Conservation (phyloP, 2,888 invertebrate genomes). For the Cerceris rybyensis region DNA sequence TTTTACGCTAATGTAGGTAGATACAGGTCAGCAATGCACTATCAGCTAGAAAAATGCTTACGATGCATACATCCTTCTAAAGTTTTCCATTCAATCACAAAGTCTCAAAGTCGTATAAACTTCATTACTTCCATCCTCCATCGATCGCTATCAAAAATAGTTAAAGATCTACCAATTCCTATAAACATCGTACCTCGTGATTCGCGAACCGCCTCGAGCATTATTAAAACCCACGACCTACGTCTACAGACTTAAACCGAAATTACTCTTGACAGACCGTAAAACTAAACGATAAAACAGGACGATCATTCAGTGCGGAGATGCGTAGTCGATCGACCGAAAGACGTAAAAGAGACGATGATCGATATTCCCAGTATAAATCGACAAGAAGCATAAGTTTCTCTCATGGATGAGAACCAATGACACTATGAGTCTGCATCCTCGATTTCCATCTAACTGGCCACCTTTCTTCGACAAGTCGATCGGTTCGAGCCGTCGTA, state of each 20-base stretch:
- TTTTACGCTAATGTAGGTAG: too few species aligned
- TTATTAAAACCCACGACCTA: neutral
- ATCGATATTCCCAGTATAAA: conserved; percentile 6
- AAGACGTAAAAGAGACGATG: conserved; percentile 8
- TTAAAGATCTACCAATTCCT: too few species aligned
- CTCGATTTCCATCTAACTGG: neutral
- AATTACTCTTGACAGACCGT: conserved; percentile 1
- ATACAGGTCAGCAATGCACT: too few species aligned
- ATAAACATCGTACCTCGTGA: too few species aligned
- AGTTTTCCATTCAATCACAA: too few species aligned
- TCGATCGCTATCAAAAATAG: too few species aligned
- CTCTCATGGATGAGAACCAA: conserved; percentile 7
- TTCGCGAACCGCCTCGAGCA: neutral
- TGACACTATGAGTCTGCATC: conserved; percentile 3
- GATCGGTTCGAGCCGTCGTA: conserved; percentile 23
- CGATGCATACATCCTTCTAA: too few species aligned
- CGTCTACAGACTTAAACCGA: neutral
- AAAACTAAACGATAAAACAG: conserved; percentile 1
- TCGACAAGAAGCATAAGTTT: conserved; percentile 6
- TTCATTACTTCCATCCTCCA: too few species aligned
- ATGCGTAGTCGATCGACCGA: conserved; percentile 6
- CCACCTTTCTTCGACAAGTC: conserved; percentile 12
- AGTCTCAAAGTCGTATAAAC: too few species aligned
- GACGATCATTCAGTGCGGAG: neutral
- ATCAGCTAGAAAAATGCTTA: too few species aligned